Base-by-base conservation (phyloP, 1,140 invertebrate species). In the Palaemon carinicauda region DNA sequence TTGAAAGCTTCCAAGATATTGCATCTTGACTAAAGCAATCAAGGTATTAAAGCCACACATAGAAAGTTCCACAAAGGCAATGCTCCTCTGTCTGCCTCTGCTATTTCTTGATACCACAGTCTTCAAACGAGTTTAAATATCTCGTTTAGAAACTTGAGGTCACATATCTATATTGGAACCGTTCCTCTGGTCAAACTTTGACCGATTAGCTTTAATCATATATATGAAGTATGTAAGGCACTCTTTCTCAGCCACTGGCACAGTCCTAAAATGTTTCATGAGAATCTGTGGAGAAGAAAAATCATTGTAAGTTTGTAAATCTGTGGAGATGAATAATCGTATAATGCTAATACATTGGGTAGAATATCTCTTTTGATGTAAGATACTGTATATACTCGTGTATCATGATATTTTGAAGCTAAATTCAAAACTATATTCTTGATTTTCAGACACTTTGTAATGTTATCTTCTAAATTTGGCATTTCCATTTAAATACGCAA, bases 221-320 rank as follows among this genome's bases (percentile, higher is more conserved):
- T 98, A 98, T 89, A 99, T 97, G 91, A 99, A 99, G 90, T 96
- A 97, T n/a, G 97, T 97, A 19, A 98, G 92, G 31, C 96, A 96
- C 92, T 99, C 97, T 91, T 98, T 99, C 91, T 99, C 97, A 90
- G 95, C 94, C 1, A 99, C 96, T 54, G 96, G 96, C 90, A 99
- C 96, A 75, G 96, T 95, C 91, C 97, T 97, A 92, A 99, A 99
- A 92, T 99, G 98, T 91, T 97, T 96, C 92, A 96, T 96, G 33
- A 99, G 93, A 50, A 95, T 95, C 97, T 98, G 93, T 41, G 7
- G 79, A 94, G 94, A 56, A 78, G 24, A 88, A 84, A 88, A 88
- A 79, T 79, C 24, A 12, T 5, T 74, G 9, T 50, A 19, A 54
- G 27, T 73, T 2, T 54, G 31, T 65, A 56, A 14, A 51, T 12